Evolutionary conservation across 2,888 invertebrate species (phyloP).

Genomic region (Creontiades dilutus): DNA sequence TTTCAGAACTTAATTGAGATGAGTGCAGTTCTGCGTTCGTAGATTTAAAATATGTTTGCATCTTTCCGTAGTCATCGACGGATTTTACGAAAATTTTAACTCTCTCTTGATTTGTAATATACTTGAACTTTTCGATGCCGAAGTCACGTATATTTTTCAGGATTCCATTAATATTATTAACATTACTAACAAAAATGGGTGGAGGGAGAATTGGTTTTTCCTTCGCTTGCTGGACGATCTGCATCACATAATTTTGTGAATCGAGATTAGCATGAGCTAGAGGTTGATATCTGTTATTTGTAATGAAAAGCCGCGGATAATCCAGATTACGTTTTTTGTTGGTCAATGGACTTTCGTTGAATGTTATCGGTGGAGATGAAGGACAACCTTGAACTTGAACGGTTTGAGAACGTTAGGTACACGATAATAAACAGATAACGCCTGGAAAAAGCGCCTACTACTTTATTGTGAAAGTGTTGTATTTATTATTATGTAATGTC

Average conservation of each 20-base stretch:
- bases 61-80: conserved; percentile 48
- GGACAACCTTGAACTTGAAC: too few species aligned
- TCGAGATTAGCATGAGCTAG: background rate
- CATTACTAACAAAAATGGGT: conserved; percentile 34
- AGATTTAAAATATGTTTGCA: conserved; percentile 1
- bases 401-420: too few species aligned
- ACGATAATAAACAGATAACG: background rate
- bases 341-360: background rate
- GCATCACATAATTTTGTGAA: conserved; percentile 26
- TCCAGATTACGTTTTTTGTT: conserved; percentile 53
- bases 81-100: conserved; percentile 38
- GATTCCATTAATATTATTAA: conserved; percentile 60
- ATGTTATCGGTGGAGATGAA: background rate
- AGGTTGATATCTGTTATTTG: conserved; percentile 26
- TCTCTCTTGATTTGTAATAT: conserved; percentile 53
- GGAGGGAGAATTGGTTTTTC: conserved; percentile 30
- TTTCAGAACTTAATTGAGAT: conserved; percentile 46
- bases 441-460: too few species aligned
- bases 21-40: conserved; percentile 51
- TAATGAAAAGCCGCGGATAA: background rate
- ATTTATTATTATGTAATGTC: too few species aligned
- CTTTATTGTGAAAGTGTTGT: too few species aligned
- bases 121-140: conserved; percentile 34
- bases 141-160: conserved; percentile 20
- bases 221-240: background rate